phyloP scores from a whole-genome alignment of 2,888 invertebrate species.

The Apomyelois bistriatella region DNA sequence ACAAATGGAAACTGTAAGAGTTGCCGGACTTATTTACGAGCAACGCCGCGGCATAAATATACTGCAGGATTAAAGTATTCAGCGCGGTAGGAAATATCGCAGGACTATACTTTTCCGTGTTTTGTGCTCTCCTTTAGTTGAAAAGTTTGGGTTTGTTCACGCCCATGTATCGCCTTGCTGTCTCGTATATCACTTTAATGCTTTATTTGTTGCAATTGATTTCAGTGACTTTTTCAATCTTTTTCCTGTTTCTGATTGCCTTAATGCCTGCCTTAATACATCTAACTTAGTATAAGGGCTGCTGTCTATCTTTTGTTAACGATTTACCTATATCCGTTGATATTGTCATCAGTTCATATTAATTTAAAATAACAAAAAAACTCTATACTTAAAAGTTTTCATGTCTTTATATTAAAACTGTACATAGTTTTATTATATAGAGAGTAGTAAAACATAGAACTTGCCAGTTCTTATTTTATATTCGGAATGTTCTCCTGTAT shows the following conservation, averaged over 20 bases:
- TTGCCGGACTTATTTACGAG: constrained; percentile 58
- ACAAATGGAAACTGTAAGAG: constrained; percentile 62
- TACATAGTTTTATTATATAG: too few relatives aligned
- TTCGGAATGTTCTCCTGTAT: neutral
- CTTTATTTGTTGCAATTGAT: constrained; percentile 8
- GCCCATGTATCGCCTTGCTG: constrained; percentile 7
- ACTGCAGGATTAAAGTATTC: constrained; percentile 61
- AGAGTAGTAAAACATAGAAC: neutral
- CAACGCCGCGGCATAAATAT: constrained; percentile 55
- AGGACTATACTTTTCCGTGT: constrained; percentile 36
- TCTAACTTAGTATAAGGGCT: too few relatives aligned
- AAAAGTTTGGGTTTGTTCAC: constrained; percentile 33
- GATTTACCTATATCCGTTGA: too few relatives aligned
- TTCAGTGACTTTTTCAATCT: neutral
- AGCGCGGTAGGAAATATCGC: constrained; percentile 48
- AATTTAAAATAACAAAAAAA: too few relatives aligned
- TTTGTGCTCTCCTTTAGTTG: constrained; percentile 29
- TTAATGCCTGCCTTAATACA: too few relatives aligned
- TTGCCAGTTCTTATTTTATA: neutral
- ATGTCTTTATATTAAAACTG: too few relatives aligned
- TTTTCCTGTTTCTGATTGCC: neutral
- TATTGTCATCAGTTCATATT: too few relatives aligned
- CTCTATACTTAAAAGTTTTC: too few relatives aligned
- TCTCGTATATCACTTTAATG: constrained; percentile 5
- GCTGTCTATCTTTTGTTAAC: too few relatives aligned